Evolutionary conservation across 2,888 invertebrate genomes (phyloP).

Genomic region (Tipula vernalis): DNA sequence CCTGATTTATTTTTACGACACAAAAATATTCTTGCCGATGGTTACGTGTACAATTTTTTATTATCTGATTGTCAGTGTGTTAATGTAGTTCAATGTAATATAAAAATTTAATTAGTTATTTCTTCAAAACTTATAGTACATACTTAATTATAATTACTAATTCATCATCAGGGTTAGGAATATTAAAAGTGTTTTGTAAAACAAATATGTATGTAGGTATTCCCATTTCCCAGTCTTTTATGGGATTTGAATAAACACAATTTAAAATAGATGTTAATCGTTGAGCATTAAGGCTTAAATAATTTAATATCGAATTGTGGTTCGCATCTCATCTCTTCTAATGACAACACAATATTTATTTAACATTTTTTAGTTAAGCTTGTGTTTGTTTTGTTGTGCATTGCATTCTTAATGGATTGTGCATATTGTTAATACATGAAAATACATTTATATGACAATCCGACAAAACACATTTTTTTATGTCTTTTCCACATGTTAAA

Average conservation of each 20-base stretch:
- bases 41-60: neutral
- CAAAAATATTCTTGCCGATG: neutral
- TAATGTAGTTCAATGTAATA: neutral
- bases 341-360: neutral
- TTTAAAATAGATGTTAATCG: neutral
- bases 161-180: neutral
- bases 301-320: neutral
- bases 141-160: neutral
- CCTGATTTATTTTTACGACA: neutral
- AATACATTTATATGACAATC: neutral
- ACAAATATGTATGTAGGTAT: neutral
- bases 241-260: neutral
- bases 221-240: neutral
- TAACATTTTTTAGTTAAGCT: neutral
- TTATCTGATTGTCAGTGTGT: neutral
- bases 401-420: neutral
- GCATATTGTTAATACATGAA: neutral
- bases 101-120: neutral
- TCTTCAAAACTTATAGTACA: neutral
- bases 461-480: neutral
- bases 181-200: neutral
- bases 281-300: neutral
- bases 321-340: neutral
- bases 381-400: neutral
- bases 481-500: neutral